These are phyloP conservation scores for Teleogryllus occipitalis DNA, from an alignment of 1,140 invertebrate genomes.

Conservation along the genomic window DNA sequence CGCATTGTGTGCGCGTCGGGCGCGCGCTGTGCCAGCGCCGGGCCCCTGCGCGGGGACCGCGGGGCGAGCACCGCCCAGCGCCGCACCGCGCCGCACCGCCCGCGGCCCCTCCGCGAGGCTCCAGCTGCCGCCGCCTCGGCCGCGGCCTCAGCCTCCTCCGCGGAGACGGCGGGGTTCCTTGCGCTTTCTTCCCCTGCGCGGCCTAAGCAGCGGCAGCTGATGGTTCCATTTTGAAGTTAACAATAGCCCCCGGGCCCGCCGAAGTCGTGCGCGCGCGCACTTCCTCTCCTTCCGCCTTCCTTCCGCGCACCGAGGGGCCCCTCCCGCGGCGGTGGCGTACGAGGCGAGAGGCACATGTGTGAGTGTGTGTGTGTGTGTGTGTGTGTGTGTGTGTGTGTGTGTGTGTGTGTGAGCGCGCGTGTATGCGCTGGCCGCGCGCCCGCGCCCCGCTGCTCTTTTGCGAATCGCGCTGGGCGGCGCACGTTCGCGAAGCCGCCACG, in stretches of 20 bases:
- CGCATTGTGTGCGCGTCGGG: no score
- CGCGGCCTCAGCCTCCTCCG: no score
- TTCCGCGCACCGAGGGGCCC: not conserved
- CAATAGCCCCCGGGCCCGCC: not conserved
- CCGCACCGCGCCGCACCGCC: no score
- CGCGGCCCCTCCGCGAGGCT: no score
- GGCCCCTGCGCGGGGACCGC: no score
- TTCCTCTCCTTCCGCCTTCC: not conserved
- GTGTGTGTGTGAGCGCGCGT: not conserved
- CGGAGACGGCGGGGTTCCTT: not conserved
- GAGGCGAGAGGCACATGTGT: not conserved
- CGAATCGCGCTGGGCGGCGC: not conserved
- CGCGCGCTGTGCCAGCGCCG: no score
- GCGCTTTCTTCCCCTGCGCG: not conserved
- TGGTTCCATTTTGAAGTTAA: not conserved
- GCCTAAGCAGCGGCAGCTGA: not conserved
- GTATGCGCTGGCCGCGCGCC: not conserved
- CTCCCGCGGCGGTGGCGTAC: not conserved
- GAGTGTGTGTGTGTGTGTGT: not conserved
- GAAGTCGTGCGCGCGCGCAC: not conserved
- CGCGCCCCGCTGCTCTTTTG: not conserved
- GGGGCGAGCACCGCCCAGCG: no score
- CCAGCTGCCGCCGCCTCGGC: not conserved
- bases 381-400: not conserved
- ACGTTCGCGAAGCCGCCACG: no score